phyloP scores from a whole-genome alignment of 2,888 invertebrate genomes.

The Imbricaverruca yamaguchii region DNA sequence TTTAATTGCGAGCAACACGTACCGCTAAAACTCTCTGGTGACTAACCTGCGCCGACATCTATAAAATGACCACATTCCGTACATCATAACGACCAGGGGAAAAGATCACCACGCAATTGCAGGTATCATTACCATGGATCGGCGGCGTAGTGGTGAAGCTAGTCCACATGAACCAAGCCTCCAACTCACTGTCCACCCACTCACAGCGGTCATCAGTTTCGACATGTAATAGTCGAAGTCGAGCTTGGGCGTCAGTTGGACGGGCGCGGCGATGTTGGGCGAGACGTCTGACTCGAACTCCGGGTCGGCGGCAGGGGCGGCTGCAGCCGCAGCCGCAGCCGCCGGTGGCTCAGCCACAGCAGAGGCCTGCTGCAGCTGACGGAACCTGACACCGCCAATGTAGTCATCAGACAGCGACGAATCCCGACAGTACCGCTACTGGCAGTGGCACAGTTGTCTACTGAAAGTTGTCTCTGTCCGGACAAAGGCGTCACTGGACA shows the following conservation, averaged over 20 bases:
- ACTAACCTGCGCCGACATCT: no score
- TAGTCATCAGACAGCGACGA: not conserved
- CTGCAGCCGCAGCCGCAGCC: not conserved
- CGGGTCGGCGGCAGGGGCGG: not conserved
- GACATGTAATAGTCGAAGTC: conserved; percentile 21
- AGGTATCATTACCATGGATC: no score
- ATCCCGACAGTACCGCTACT: not conserved
- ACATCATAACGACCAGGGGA: no score
- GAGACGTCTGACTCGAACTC: not conserved
- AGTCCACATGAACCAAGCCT: not conserved
- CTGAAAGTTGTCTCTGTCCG: not conserved
- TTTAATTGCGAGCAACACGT: no score
- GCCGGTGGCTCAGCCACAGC: not conserved
- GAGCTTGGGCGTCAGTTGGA: not conserved
- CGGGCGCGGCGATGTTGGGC: not conserved
- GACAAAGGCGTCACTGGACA: not conserved
- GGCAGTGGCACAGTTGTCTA: not conserved
- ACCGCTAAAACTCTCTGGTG: no score
- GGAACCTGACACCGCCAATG: not conserved
- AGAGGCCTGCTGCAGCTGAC: not conserved
- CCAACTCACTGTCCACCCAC: not conserved
- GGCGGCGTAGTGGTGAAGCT: no score
- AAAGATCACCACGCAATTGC: no score
- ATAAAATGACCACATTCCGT: no score
- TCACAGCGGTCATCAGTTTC: not conserved